These are phyloP conservation scores for Conomelus anceps DNA, from an alignment of 2,888 invertebrate genomes.

Conservation along the genomic window DNA sequence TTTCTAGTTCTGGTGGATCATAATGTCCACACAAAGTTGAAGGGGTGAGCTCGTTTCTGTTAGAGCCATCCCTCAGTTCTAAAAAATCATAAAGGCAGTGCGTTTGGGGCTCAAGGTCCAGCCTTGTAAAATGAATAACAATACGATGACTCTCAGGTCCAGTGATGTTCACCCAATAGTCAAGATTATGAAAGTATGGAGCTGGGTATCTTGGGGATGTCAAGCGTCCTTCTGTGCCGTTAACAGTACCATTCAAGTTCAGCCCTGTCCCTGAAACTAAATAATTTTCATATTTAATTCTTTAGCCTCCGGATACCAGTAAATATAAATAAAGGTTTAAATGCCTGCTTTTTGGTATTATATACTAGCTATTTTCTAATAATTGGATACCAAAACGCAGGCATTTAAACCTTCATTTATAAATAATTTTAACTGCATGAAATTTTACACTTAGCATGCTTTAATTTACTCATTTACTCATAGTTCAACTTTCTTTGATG, in stretches of 20 bases:
- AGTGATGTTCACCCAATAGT: constrained; percentile 61
- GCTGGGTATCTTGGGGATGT: constrained; percentile 64
- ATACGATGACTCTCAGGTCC: constrained; percentile 60
- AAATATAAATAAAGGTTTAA: no score
- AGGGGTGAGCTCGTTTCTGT: constrained; percentile 27
- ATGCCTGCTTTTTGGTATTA: no score
- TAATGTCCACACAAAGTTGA: constrained; percentile 32
- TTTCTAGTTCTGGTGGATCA: constrained; percentile 27
- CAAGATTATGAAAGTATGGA: constrained; percentile 63
- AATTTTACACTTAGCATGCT: no score
- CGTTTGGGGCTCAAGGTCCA: constrained; percentile 67
- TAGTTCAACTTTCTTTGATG: no score
- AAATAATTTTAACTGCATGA: no score
- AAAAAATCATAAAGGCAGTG: constrained; percentile 75
- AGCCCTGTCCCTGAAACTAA: constrained; percentile 32
- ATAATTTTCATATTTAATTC: no score
- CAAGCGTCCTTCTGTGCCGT: constrained; percentile 56
- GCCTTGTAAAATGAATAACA: constrained; percentile 58
- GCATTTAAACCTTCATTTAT: no score
- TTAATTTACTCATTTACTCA: no score
- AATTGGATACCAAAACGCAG: no score
- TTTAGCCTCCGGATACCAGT: no score
- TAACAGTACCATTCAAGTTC: constrained; percentile 57
- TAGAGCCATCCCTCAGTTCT: constrained; percentile 48
- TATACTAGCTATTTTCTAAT: no score